Evolutionary conservation across 2,113 vertebrate species (phyloP), one percentile per base, ranked within the genome.

Genomic region (Panurus biarmicus): DNA sequence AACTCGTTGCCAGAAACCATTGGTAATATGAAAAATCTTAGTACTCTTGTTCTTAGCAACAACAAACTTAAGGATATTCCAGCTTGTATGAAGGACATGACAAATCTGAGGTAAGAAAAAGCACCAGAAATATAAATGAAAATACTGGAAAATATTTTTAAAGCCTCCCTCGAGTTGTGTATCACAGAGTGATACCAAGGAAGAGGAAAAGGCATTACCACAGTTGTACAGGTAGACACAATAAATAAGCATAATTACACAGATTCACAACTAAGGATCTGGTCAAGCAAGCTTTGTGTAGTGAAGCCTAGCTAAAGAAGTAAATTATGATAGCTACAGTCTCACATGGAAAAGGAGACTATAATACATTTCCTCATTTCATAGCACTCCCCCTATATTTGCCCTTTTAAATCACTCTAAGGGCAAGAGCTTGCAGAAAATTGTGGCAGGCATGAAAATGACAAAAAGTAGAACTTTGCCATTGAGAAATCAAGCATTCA

Each of bases 11-110:
- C 99, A n/a, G 98, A 98, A 58, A 98, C 97, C 81, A 98, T 99
- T 91, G 74, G 94, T 86, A 97, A 97, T 56, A 98, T 99, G 98
- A 93, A 90, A 87, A 98, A 96, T 38, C 97, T 99, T 80, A 98
- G 98, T 85, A 99, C 99, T 1, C 97, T 99, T 82, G 99, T 99
- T 76, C 98, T 99, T 71, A 99, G 98, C 96, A 98, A 97, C 94
- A 99, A 99, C 95, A 97, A 96, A 53, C 97, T 99, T 35, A 97
- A 95, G 44, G 96, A 98, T 97, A 99, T 99, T 95, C 99, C 99
- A 57, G 87, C 79, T 10, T 98, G 98, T 81, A 98, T 99, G 98
- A 98, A 98, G 85, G 97, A 94, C 73, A 98, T 99, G 99, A 93
- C 85, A 84, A 98, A 97, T 82, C 98, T 99, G 82, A 98, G 99